Conservation (phyloP, 2,797 vertebrate genomes). For the Vespertilio murinus region DNA sequence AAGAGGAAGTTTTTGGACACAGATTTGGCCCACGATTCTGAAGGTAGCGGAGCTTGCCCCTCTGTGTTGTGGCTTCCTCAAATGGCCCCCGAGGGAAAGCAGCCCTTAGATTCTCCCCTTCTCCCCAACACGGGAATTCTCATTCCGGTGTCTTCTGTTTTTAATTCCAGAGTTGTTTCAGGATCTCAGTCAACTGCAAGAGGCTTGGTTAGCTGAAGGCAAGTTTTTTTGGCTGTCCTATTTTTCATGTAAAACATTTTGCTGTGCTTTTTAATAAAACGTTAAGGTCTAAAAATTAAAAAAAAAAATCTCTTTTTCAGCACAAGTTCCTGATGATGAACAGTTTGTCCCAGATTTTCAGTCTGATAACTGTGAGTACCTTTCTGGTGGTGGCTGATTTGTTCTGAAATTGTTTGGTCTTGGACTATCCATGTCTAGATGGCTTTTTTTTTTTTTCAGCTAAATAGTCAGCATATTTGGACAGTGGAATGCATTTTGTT, state of each 20-base stretch:
- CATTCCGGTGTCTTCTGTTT: conserved; percentile 65
- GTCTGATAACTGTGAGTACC: conserved; percentile 95
- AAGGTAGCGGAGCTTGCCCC: conserved; percentile 87
- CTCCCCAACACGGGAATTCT: neutral
- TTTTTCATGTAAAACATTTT: conserved; percentile 74
- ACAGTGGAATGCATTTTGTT: neutral
- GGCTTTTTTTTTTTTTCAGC: neutral
- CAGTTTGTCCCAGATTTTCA: conserved; percentile 98
- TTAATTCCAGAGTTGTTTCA: conserved; percentile 94
- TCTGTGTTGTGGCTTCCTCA: neutral
- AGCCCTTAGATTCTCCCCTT: neutral
- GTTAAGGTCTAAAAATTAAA: neutral
- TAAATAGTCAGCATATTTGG: neutral
- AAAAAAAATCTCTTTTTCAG: conserved; percentile 78
- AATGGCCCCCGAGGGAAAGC: neutral
- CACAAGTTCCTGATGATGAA: conserved; percentile 97
- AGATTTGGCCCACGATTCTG: conserved; percentile 95
- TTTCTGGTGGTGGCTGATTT: conserved; percentile 38
- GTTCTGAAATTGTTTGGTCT: conserved; percentile 61
- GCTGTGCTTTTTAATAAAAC: neutral
- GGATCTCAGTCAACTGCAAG: conserved; percentile 97
- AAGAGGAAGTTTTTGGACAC: conserved; percentile 97
- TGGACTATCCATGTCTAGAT: conserved; percentile 6
- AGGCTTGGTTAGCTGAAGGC: conserved; percentile 99
- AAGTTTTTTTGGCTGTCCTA: conserved; percentile 80